These are phyloP conservation scores for Bombyx mandarina DNA, from an alignment of 1,140 invertebrate genomes.

Conservation along the genomic window DNA sequence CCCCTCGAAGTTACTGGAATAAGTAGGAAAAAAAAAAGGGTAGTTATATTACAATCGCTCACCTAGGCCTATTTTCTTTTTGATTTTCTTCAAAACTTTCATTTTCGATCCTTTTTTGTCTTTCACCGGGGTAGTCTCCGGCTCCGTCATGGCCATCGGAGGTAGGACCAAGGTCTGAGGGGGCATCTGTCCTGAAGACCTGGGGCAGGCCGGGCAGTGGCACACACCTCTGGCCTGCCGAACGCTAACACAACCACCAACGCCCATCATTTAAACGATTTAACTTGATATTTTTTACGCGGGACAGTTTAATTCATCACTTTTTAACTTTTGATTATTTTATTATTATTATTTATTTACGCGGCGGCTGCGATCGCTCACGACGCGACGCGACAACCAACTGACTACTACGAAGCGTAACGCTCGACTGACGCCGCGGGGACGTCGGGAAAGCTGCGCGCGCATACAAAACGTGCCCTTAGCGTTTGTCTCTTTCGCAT, in stretches of 20 bases:
- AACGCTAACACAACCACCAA: conserved; percentile 59
- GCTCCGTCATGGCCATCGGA: conserved; percentile 51
- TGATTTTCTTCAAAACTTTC: conserved; percentile 70
- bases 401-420: conserved; percentile 21
- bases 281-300: conserved; percentile 5
- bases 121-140: conserved; percentile 54
- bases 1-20: no score
- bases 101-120: conserved; percentile 65
- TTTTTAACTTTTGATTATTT: no score
- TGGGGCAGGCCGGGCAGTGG: conserved; percentile 60
- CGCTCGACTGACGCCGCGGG: conserved; percentile 9
- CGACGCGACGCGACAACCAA: conserved; percentile 46
- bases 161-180: conserved; percentile 55
- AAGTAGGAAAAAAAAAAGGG: no score
- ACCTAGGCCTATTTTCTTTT: conserved; percentile 68
- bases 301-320: neutral
- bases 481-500: neutral
- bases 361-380: conserved; percentile 40
- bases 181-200: conserved; percentile 52
- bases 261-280: conserved; percentile 57
- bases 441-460: conserved; percentile 16
- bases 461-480: conserved; percentile 11
- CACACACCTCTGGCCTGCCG: conserved; percentile 51
- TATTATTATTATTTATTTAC: conserved; percentile 7
- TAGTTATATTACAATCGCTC: conserved; percentile 14